Base-by-base conservation (phyloP, 2,888 invertebrate genomes). In the Eubasilissa splendida region DNA sequence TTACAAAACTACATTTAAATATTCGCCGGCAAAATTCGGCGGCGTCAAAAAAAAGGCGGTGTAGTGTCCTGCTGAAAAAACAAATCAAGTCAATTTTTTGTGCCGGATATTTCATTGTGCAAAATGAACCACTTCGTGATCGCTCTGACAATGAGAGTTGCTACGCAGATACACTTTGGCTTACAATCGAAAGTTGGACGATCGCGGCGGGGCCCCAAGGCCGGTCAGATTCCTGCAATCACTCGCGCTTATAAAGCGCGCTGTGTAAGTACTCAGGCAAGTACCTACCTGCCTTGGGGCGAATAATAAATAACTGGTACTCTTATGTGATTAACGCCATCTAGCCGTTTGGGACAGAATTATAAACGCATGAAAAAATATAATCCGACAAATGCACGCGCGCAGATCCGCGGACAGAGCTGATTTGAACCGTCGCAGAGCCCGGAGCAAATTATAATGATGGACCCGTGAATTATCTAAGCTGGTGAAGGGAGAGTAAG, bases 131-230 rank as follows among this genome's bases (percentile, higher is more conserved):
- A 14, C 42, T 68, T 68, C 68, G 52, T 68, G 68, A 68, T 42
- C 68, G 50, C 66, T 68, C 50, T 50, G 68, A 50, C 50, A 68
- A 50, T 68, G 50, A 50, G 52, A 50, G 14, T 68, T 12, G 58
- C 58, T 31, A 54, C 53, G 22, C 71, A 54, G 71, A 71, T 71
- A 71, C 56, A 71, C 31, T 71, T 71, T 54, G 54, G 54, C 31
- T 14, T 31, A 71, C 53, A 71, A 71, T 71, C 71, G 71, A 71
- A 56, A 71, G 71, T 71, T 71, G 10, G 54, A 71, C 68, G 68
- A 50, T 50, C 14, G 14, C 50, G 42, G 22, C 53, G 22, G 54
- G 22, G 54, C 53, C 5, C 10, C 71, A 71, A 63, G 60, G 60
- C 31, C 60, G 65, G 60, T 14, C 11, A n/a, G 60, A 65, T 63